A percentile compares a stretch with the other conserved stretches of the same genome.
phyloP scores from a whole-genome alignment of 2,797 vertebrate genomes.

The Phalloptychus januarius region DNA sequence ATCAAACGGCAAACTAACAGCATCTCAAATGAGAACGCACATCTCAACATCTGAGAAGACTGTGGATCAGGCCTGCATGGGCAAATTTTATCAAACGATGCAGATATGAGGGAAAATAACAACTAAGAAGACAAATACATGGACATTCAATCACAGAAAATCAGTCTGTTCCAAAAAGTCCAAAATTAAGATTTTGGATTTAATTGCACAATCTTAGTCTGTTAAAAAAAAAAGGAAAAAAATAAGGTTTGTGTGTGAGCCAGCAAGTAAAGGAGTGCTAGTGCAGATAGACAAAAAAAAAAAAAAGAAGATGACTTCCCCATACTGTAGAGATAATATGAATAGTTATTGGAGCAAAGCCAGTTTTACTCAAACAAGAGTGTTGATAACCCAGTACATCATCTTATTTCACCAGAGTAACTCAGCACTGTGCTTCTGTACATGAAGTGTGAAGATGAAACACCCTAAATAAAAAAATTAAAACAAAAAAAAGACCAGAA shows the following conservation, averaged over 20 bases:
- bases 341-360: constrained; percentile 64
- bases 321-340: constrained; percentile 49
- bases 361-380: constrained; percentile 56
- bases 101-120: not conserved
- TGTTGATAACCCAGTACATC: constrained; percentile 67
- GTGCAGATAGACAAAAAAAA: constrained; percentile 40
- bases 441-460: constrained; percentile 32
- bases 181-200: not conserved
- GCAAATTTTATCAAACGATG: not conserved
- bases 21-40: not conserved
- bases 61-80: not conserved
- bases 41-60: not conserved
- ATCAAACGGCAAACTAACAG: not conserved
- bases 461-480: constrained; percentile 38
- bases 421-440: constrained; percentile 42
- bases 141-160: not conserved
- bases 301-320: constrained; percentile 28
- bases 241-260: constrained; percentile 34
- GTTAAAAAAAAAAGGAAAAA: constrained; percentile 49
- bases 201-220: constrained; percentile 5
- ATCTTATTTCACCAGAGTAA: constrained; percentile 66
- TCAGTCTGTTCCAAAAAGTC: not conserved
- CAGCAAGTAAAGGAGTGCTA: constrained; percentile 27
- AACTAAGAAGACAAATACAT: not conserved
- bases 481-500: constrained; percentile 5